Base-by-base conservation (phyloP, 2,888 invertebrate species). In the Heliconius hortense region DNA sequence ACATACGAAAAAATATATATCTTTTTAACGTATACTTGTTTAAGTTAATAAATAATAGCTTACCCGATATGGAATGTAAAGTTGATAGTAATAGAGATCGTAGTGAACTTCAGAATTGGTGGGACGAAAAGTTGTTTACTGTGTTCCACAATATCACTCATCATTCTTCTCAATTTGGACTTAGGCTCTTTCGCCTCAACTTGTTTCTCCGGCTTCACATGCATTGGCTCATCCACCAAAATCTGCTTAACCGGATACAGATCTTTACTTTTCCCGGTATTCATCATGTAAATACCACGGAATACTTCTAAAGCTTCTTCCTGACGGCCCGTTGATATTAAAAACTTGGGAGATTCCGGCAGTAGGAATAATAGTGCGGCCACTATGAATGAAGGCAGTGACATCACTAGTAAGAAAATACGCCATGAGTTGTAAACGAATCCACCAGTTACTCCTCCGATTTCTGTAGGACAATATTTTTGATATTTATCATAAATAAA, bases 41-140 rank as follows among this genome's bases (percentile, higher is more conserved):
- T 43, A 43, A 43, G 1, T 15, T 43, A 53, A 53, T 21, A 53
- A 53, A 18, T 53, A 56, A 24, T 1, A 59, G 87, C 94, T 94
- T 85, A 96, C 96, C 97, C 98, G 90, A 98, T 98, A 91, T 98
- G 98, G 92, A 98, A 97, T 81, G 98, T 97, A 87, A 98, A 98
- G 88, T 98, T 98, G 86, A 98, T 98, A 78, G 97, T 96, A 83
- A 98, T 97, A 78, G 98, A 97, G 87, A 98, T 97, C 82, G 96
- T 83, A 63, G 97, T 97, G 88, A 97, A 97, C 85, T 96, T 96
- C 80, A 97, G 92, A 83, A 98, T 97, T 80, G 97, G 97, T 80
- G 96, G 95, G 77, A 96, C 94, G 88, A 98, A 98, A 77, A 97
- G 91, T 85, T 96, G 96, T 88, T 96, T 97, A 90, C 97, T 97